A percentile compares a stretch with the other conserved stretches of the same genome.
Conservation (phyloP, 2,888 invertebrate genomes). For the Diloba caeruleocephala region DNA sequence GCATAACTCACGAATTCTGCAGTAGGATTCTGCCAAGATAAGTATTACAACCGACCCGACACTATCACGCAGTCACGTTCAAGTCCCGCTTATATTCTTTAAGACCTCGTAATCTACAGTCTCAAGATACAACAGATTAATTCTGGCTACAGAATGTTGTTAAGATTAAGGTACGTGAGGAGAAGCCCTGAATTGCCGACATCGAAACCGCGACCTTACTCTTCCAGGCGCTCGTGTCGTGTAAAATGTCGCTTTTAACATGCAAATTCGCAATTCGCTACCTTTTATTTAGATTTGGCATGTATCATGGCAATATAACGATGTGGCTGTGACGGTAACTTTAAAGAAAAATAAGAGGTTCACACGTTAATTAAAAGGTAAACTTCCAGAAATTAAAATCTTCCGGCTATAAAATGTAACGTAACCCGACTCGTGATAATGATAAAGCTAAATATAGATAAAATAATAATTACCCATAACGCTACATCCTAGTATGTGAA, state of each 20-base stretch:
- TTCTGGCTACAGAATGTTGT: slow-evolving; percentile 61
- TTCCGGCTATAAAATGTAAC: no score
- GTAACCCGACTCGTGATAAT: no score
- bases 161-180: slow-evolving; percentile 57
- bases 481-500: background rate
- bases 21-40: slow-evolving; percentile 7
- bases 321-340: no score
- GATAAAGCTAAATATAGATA: no score
- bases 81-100: slow-evolving; percentile 33
- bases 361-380: no score
- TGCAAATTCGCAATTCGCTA: background rate
- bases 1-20: no score
- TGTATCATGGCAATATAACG: no score
- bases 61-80: slow-evolving; percentile 31
- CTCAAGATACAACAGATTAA: slow-evolving; percentile 61
- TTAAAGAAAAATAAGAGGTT: no score
- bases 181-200: slow-evolving; percentile 24
- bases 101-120: slow-evolving; percentile 36
- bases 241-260: slow-evolving; percentile 28
- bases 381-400: no score
- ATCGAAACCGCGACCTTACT: slow-evolving; percentile 32
- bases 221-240: background rate
- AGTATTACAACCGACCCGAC: background rate
- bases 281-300: slow-evolving; percentile 6
- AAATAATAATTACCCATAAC: no score